phyloP scores from a whole-genome alignment of 2,113 vertebrate species.

The Neomonachus schauinslandi region DNA sequence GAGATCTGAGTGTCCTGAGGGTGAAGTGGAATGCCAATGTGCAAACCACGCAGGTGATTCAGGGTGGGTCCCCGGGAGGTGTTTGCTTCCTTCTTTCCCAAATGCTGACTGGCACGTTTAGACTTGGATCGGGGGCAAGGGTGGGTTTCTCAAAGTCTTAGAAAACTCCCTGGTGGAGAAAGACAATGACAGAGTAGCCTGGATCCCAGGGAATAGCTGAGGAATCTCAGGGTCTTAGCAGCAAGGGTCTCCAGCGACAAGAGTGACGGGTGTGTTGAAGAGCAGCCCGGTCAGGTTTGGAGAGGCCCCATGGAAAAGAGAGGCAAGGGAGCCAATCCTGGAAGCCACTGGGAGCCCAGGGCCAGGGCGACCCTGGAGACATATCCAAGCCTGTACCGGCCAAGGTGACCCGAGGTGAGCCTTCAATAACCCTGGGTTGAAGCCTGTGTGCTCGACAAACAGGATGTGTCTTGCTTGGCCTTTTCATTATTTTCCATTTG shows the following conservation, averaged over 20 bases:
- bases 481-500: constrained; percentile 7
- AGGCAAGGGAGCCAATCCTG: background rate
- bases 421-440: background rate
- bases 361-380: background rate
- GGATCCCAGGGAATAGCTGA: background rate
- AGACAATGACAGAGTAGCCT: background rate
- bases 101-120: background rate
- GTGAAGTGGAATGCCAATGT: background rate
- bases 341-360: background rate
- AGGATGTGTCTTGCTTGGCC: constrained; percentile 12
- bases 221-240: background rate
- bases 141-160: background rate
- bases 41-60: background rate
- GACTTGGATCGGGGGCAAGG: background rate
- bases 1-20: background rate
- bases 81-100: background rate
- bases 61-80: background rate
- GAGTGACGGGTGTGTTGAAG: background rate
- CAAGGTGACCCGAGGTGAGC: background rate
- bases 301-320: background rate
- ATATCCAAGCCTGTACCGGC: background rate
- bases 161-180: background rate
- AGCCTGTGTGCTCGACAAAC: constrained; percentile 4
- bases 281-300: background rate
- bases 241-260: background rate